These are phyloP conservation scores for Capreolus pygargus DNA, from an alignment of 2,113 vertebrate genomes.

Conservation along the genomic window DNA sequence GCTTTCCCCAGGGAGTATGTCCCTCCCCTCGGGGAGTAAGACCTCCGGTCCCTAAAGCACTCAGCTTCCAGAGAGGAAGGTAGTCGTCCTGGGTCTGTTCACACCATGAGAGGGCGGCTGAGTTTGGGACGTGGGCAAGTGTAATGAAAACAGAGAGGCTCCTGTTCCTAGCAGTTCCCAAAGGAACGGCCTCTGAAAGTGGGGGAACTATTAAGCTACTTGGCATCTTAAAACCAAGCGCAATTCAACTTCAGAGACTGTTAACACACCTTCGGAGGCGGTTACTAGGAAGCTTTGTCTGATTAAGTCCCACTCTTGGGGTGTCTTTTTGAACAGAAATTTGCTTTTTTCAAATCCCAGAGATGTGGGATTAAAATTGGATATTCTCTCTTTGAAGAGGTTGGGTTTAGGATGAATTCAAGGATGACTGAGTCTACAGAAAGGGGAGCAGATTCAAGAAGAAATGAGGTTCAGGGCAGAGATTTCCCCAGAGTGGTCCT, in stretches of 20 bases:
- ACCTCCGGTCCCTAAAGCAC: background rate
- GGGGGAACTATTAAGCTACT: background rate
- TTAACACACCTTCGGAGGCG: accelerated
- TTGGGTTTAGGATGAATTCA: background rate
- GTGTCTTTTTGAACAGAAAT: background rate
- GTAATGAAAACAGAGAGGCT: background rate
- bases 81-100: background rate
- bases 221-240: background rate
- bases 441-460: background rate
- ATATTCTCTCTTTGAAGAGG: background rate
- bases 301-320: background rate
- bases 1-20: background rate
- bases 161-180: background rate
- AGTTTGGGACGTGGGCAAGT: background rate
- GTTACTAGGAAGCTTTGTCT: background rate
- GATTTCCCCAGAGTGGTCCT: background rate
- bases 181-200: background rate
- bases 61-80: background rate
- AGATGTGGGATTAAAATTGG: background rate
- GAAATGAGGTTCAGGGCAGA: background rate
- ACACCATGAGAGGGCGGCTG: background rate
- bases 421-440: background rate
- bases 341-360: background rate
- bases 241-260: background rate
- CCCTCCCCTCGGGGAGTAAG: accelerated